phyloP scores from a whole-genome alignment of 2,113 vertebrate species.

The Phylloscopus trochiloides region DNA sequence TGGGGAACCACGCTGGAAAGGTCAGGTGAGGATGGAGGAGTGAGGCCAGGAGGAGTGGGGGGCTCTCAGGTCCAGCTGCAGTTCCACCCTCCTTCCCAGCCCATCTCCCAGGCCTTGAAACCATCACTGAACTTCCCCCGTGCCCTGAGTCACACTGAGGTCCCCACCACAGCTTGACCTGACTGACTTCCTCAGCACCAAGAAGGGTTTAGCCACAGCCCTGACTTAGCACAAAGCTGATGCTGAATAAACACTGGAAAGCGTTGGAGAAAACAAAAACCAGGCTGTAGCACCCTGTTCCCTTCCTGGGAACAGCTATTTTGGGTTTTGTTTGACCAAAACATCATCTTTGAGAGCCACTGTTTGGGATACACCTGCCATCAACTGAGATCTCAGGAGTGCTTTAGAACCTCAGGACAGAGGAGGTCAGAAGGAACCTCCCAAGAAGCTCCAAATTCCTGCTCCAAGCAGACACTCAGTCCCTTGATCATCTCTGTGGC shows the following conservation, averaged over 20 bases:
- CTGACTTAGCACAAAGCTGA: background rate
- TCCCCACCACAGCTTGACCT: no score
- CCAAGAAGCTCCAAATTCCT: background rate
- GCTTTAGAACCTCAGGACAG: background rate
- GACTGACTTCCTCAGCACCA: background rate
- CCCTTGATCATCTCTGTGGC: background rate
- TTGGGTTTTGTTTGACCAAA: background rate
- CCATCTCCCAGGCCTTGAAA: background rate
- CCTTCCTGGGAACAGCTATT: background rate
- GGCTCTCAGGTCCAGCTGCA: background rate
- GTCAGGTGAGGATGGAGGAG: background rate
- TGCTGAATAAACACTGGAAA: background rate
- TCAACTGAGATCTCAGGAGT: background rate
- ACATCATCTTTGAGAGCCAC: background rate
- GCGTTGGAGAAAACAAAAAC: background rate
- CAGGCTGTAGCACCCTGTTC: rapidly evolving
- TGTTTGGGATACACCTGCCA: background rate
- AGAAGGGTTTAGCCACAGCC: background rate
- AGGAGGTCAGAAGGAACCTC: background rate
- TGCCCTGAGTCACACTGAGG: background rate
- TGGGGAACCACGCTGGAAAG: slow-evolving; percentile 7
- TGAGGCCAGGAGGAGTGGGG: background rate
- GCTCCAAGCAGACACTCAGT: background rate
- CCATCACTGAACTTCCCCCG: background rate
- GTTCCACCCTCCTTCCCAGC: background rate